A percentile compares a stretch with the other conserved stretches of the same genome.
Evolutionary conservation across 2,797 vertebrate species (phyloP).

Genomic region (Dipus sagitta): DNA sequence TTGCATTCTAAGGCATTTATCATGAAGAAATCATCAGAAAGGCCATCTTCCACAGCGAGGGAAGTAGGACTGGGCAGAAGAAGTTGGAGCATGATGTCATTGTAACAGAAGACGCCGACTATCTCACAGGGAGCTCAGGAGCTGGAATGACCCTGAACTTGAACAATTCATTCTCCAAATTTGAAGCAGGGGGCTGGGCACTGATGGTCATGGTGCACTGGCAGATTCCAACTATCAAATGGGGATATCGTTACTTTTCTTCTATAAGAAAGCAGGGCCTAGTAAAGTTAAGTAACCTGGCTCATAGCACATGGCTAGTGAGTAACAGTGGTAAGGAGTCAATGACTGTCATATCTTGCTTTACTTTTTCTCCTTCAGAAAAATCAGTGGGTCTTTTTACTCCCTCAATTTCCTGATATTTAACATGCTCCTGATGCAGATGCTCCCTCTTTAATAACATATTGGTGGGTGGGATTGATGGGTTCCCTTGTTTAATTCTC

Average conservation of each 20-base stretch:
- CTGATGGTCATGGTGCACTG: not conserved
- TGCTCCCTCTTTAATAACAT: not conserved
- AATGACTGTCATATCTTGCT: not conserved
- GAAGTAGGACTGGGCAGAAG: not conserved
- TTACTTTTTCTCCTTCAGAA: not conserved
- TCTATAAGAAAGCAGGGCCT: not conserved
- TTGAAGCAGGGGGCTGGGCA: not conserved
- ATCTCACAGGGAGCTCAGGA: not conserved
- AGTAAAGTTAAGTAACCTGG: conserved; percentile 11
- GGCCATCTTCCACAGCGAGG: not conserved
- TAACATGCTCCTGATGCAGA: not conserved
- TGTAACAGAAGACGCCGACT: not conserved
- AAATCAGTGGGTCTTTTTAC: not conserved
- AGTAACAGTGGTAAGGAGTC: not conserved
- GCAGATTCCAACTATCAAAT: not conserved
- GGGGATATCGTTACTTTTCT: not conserved
- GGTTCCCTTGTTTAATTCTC: conserved; percentile 6
- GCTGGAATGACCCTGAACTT: not conserved
- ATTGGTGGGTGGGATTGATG: not conserved
- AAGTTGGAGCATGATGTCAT: not conserved
- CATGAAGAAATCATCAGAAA: not conserved
- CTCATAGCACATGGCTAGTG: not conserved
- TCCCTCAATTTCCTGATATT: conserved; percentile 8
- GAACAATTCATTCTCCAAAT: not conserved
- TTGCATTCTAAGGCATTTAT: not conserved